A percentile compares a stretch with the other conserved stretches of the same genome.
Evolutionary conservation across 2,888 invertebrate species (phyloP).

Genomic region (Tachina fera): DNA sequence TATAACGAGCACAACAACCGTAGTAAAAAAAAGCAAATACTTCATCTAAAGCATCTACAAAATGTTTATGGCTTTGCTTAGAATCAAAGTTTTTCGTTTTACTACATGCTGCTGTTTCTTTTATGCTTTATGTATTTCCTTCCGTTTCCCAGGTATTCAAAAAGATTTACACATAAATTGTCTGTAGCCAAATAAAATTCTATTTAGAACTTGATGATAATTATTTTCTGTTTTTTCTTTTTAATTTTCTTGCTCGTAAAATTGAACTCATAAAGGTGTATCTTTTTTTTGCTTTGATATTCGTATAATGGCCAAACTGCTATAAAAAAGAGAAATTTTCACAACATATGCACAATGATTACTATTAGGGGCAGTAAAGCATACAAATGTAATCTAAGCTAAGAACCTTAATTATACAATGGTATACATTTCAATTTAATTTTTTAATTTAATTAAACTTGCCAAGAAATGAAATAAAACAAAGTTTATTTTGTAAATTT

Average conservation of each 20-base stretch:
- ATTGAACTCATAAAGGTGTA: slow-evolving; percentile 57
- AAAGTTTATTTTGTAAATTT: slow-evolving; percentile 1
- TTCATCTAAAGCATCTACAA: slow-evolving; percentile 12
- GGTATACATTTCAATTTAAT: slow-evolving; percentile 58
- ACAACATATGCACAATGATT: slow-evolving; percentile 51
- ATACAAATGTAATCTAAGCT: slow-evolving; percentile 27
- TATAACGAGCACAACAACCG: slow-evolving; percentile 41
- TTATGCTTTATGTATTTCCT: slow-evolving; percentile 42
- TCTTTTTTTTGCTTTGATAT: slow-evolving; percentile 18
- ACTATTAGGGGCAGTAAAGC: slow-evolving; percentile 19
- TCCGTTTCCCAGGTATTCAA: slow-evolving; percentile 35
- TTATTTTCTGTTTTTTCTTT: slow-evolving; percentile 4
- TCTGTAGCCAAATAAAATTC: slow-evolving; percentile 38
- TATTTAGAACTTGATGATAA: slow-evolving; percentile 35
- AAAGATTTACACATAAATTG: slow-evolving; percentile 23
- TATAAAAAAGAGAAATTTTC: slow-evolving; percentile 17
- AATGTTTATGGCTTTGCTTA: slow-evolving; percentile 46
- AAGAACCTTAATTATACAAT: slow-evolving; percentile 56
- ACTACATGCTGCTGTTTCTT: slow-evolving; percentile 10
- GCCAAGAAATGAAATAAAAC: neutral
- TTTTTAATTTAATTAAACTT: slow-evolving; percentile 63
- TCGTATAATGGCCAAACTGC: slow-evolving; percentile 6
- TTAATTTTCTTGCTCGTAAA: slow-evolving; percentile 42
- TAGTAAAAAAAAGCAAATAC: slow-evolving; percentile 24
- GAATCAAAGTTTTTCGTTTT: slow-evolving; percentile 16